Conservation (phyloP, 2,113 vertebrate species). For the Muntiacus reevesi region DNA sequence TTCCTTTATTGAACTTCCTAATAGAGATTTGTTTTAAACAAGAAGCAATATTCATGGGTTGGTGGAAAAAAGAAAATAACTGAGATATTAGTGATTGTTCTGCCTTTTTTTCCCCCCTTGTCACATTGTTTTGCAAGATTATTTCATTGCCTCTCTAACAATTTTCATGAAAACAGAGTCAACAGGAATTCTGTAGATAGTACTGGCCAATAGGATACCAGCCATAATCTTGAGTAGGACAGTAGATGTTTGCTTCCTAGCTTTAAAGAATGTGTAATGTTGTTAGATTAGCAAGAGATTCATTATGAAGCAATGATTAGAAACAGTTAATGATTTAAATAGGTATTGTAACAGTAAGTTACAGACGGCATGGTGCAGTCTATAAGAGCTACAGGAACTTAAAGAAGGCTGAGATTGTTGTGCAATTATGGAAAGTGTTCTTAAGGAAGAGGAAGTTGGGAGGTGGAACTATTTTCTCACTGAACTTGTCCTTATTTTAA, state of each 20-base stretch:
- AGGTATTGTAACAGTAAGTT: background rate
- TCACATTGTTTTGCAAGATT: background rate
- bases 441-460: background rate
- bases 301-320: background rate
- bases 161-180: background rate
- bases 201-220: background rate
- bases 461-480: background rate
- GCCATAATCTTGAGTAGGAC: background rate
- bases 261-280: background rate
- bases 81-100: background rate
- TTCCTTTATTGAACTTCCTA: background rate
- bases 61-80: conserved; percentile 19
- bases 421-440: background rate
- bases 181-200: background rate
- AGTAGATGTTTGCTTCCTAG: background rate
- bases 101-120: background rate
- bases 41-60: background rate
- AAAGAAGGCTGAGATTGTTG: background rate
- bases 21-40: background rate
- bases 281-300: background rate
- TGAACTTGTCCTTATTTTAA: conserved; percentile 22
- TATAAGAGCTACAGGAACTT: background rate
- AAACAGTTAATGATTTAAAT: background rate
- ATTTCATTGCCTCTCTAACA: background rate
- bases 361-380: background rate